Evolutionary conservation across 2,113 vertebrate genomes (phyloP).

Genomic region (Actinemys pallida): DNA sequence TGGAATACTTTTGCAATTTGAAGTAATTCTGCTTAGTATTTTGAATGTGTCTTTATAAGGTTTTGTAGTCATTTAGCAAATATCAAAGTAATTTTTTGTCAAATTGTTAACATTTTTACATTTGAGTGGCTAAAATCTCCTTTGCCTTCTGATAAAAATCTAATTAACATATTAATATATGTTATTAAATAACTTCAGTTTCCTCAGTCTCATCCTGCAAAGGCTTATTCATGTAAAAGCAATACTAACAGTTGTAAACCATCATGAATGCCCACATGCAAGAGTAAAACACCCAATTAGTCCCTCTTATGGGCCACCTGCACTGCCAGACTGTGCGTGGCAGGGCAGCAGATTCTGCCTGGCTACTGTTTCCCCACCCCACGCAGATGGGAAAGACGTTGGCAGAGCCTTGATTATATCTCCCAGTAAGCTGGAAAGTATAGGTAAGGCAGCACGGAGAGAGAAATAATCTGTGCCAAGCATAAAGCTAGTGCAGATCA

Average conservation of each 20-base stretch:
- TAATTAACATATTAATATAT: not conserved
- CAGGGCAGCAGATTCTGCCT: not conserved
- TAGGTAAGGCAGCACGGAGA: not conserved
- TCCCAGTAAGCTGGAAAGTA: not conserved
- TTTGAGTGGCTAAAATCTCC: not conserved
- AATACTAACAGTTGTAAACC: not conserved
- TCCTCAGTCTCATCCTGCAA: not conserved
- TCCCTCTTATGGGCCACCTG: not conserved
- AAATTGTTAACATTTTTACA: not conserved
- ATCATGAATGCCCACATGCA: not conserved
- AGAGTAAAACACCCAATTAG: not conserved
- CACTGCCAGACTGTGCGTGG: fast-evolving
- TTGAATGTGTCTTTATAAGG: not conserved
- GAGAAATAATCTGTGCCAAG: not conserved
- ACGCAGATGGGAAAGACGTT: not conserved
- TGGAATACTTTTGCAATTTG: not conserved
- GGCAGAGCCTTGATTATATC: not conserved
- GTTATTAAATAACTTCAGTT: not conserved
- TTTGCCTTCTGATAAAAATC: not conserved
- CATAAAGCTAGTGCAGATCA: not conserved
- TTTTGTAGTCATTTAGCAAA: not conserved
- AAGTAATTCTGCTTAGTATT: not conserved
- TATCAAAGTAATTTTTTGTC: not conserved
- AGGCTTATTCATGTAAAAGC: not conserved
- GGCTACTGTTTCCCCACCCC: not conserved